Evolutionary conservation across 2,888 invertebrate species (phyloP).

Genomic region (Torymus texanus): DNA sequence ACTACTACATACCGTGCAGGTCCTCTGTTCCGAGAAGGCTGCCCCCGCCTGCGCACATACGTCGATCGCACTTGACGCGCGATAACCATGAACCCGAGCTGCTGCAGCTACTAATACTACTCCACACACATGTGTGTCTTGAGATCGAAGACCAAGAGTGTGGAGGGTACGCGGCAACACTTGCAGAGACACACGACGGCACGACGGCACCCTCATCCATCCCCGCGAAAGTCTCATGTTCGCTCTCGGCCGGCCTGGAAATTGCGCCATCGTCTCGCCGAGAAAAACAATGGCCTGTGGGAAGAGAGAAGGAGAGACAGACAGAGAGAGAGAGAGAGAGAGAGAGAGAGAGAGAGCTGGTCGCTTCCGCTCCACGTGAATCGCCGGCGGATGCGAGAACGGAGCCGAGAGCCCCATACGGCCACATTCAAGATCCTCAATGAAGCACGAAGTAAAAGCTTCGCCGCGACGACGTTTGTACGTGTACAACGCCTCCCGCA

Average conservation of each 20-base stretch:
- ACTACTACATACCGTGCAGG: slow-evolving; percentile 19
- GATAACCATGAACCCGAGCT: slow-evolving; percentile 2
- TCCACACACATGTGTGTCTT: background rate
- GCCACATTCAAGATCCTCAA: slow-evolving; percentile 42
- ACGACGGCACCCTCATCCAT: slow-evolving; percentile 19
- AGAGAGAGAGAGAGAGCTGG: background rate
- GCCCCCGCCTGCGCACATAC: slow-evolving; percentile 20
- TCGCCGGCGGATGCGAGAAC: slow-evolving; percentile 22
- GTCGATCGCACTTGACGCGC: slow-evolving; percentile 9
- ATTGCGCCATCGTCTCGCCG: slow-evolving; percentile 30
- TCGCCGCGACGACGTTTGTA: background rate
- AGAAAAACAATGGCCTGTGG: slow-evolving; percentile 20
- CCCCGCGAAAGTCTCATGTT: slow-evolving; percentile 36
- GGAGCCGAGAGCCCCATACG: slow-evolving; percentile 14
- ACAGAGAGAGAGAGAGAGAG: too few species aligned
- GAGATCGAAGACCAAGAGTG: background rate
- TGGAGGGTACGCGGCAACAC: background rate
- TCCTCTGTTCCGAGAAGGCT: slow-evolving; percentile 44
- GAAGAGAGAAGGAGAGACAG: slow-evolving; percentile 4
- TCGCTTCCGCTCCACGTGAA: slow-evolving; percentile 47
- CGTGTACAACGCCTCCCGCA: background rate
- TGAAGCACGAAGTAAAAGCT: slow-evolving; percentile 38
- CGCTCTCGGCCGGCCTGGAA: background rate
- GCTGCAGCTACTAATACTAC: background rate
- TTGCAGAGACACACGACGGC: background rate